A percentile compares a stretch with the other conserved stretches of the same genome.
Conservation (phyloP, 2,797 vertebrate genomes). For the Lepus townsendii region DNA sequence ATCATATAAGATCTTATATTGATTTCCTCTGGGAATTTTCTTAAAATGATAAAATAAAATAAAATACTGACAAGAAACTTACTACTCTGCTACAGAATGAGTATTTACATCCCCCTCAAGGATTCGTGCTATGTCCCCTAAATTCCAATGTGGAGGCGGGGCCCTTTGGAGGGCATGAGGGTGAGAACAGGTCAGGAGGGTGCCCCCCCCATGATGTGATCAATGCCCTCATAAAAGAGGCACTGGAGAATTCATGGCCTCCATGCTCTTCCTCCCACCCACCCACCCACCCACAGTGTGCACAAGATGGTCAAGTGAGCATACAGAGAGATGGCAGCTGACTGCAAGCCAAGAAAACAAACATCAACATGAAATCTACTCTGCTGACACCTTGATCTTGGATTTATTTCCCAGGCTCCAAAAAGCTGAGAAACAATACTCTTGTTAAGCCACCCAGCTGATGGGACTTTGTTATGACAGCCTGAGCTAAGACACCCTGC, state of each 20-base stretch:
- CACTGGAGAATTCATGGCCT: background rate
- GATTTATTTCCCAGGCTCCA: too few relatives aligned
- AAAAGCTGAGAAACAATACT: too few relatives aligned
- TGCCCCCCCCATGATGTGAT: background rate
- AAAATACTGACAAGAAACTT: background rate
- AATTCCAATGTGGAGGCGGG: background rate
- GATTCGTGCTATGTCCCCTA: background rate
- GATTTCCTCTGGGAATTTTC: conserved; percentile 38
- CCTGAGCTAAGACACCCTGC: background rate
- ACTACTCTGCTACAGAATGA: background rate
- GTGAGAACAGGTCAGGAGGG: background rate
- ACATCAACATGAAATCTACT: background rate
- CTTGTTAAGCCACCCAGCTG: too few relatives aligned
- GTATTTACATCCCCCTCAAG: too few relatives aligned
- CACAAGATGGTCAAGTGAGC: too few relatives aligned
- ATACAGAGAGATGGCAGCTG: background rate
- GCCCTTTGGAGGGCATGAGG: background rate
- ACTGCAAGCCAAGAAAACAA: background rate
- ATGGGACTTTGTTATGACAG: background rate
- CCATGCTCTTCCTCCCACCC: background rate
- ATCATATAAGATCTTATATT: background rate
- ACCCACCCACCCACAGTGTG: background rate
- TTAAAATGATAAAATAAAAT: background rate
- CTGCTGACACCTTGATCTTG: too few relatives aligned
- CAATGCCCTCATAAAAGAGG: background rate